These are phyloP conservation scores for Salticus scenicus DNA, from an alignment of 2,888 invertebrate species.

Conservation along the genomic window DNA sequence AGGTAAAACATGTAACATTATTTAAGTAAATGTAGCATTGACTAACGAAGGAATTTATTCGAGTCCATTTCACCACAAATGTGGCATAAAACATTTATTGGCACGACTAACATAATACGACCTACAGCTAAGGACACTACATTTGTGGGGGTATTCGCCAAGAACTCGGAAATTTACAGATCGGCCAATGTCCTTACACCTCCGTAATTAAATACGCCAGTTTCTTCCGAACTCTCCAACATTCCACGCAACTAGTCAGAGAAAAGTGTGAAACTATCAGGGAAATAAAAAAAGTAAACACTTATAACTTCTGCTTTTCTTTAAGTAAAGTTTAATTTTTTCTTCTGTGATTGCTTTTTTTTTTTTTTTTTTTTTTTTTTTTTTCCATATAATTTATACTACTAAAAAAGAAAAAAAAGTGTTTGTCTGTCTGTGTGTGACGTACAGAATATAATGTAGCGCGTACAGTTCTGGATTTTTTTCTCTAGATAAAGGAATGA, in stretches of 20 bases:
- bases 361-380: no score
- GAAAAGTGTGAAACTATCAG: conserved; percentile 31
- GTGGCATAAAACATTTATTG: background rate
- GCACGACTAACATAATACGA: background rate
- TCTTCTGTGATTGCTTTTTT: no score
- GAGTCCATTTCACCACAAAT: background rate
- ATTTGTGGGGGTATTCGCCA: background rate
- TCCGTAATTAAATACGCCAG: conserved; percentile 35
- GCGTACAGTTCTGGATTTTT: no score
- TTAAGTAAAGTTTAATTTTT: no score
- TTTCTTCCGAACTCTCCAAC: conserved; percentile 4
- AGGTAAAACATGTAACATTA: no score
- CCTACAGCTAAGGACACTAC: background rate
- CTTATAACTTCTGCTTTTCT: background rate
- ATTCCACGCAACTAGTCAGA: background rate
- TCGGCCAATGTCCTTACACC: conserved; percentile 53
- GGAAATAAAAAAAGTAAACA: conserved; percentile 3
- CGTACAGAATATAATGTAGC: no score
- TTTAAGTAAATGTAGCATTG: background rate
- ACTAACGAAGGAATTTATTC: background rate
- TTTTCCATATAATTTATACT: no score
- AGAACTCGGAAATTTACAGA: conserved; percentile 31
- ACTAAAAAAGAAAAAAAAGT: no score
- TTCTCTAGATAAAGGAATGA: no score
- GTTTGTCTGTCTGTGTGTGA: background rate